Base-by-base conservation (phyloP, 2,797 vertebrate genomes). In the Dendrocincla tyrannina region DNA sequence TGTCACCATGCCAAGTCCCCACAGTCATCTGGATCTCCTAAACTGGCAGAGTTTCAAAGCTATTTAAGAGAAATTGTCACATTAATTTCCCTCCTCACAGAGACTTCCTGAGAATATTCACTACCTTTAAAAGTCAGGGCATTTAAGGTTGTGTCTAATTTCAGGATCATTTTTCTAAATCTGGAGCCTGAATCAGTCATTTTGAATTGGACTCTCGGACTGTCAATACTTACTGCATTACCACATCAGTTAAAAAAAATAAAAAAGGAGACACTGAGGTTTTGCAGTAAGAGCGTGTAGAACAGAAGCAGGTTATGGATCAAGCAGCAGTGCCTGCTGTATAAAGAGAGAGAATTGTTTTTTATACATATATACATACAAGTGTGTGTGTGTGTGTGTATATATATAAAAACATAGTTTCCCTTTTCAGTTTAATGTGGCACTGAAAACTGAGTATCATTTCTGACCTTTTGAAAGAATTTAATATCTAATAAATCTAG, bases 391-490 rank as follows among this genome's bases (percentile, higher is more conserved):
- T 42, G 9, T 41, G 1, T 42, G 4, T 41, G 7, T 11, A n/a
- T 44, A 33, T 33, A 6, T 22, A 10, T 23, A 37, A 69, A 82
- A 32, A 8, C 42, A 18, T 17, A 66, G 12, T 77, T 94, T 82
- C 25, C 12, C 5, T 78, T 89, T 91, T 88, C 49, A 47, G 17
- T 77, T 92, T 24, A 1, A 0, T 58, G 32, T 60, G 35, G n/a
- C 46, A 89, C 32, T 88, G 60, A 93, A 94, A 88, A 77, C 3
- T 42, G 47, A 55, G 46, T 72, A 49, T 82, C 11, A 2, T 52
- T 88, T 93, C 58, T 91, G 68, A 89, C 37, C 39, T 76, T 95
- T 86, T 85, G n/a, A 72, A 82, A 91, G 19, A 73, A 35, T 85
- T 64, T 90, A 80, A 42, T 74, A 28, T 33, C 24, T 72, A 63